Base-by-base conservation (phyloP, 1,140 invertebrate species). In the Luehdorfia chinensis region DNA sequence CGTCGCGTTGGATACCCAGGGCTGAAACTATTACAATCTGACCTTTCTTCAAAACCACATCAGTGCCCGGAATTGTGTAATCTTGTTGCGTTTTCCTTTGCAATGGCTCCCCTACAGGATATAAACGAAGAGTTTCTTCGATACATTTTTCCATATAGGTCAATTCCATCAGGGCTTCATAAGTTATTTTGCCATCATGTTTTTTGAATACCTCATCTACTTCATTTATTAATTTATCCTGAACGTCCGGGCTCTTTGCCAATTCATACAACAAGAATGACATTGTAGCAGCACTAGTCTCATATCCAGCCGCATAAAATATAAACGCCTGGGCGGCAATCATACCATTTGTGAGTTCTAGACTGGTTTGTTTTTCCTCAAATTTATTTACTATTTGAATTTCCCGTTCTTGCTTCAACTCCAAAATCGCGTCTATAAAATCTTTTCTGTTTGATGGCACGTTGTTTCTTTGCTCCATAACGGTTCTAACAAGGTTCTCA, bases 51-150 rank as follows among this genome's bases (percentile, higher is more conserved):
- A 91, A 72, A 0, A 76, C 72, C 1, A 88, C 55, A 19, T 88
- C 68, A 0, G 75, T 87, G 1, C 80, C 80, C 5, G 85, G 65
- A 15, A 92, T 66, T 47, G 83, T 86, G 49, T 90, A 91, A 23
- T 88, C 71, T 43, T 76, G 69, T 31, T 73, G 81, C 19, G 19
- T 6, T 21, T 6, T 21, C 2, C 19, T 2, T 6, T 21, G 19
- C 19, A 21, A 6, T 6, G 87, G 62, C 0, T 87, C 69, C 16
- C 88, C 84, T 1, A 90, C 80, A 0, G 91, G 88, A 59, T 91
- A 90, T 53, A 21, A 21, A 6, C 19, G 19, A 2, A 21, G 6
- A 3, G 19, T 21, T 6, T 21, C 19, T 6, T 2, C 46, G 25
- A 73, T 64, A 5, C 53, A 56, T 58, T 55, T 51, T 2, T 55